Conservation (phyloP, 2,888 invertebrate species). For the Pediacus dermestoides region DNA sequence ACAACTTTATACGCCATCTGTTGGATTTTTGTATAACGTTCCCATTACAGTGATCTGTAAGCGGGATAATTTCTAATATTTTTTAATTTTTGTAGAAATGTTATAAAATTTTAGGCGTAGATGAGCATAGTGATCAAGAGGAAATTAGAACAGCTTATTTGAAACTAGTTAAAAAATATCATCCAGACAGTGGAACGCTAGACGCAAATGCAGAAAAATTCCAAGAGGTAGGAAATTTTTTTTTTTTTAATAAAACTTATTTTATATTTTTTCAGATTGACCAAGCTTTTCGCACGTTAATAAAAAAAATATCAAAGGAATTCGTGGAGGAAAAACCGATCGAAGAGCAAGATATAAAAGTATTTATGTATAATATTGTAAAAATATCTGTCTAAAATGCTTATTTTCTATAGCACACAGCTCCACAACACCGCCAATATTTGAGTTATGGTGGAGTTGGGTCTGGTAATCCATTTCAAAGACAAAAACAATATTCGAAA, state of each 20-base stretch:
- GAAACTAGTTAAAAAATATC: constrained; percentile 72
- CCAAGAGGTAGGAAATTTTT: constrained; percentile 53
- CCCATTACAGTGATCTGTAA: no score
- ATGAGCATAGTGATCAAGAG: constrained; percentile 67
- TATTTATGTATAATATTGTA: constrained; percentile 33
- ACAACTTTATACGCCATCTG: no score
- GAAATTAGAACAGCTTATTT: constrained; percentile 70
- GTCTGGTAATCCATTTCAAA: constrained; percentile 70
- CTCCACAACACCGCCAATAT: constrained; percentile 85
- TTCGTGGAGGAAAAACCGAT: constrained; percentile 51
- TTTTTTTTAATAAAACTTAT: constrained; percentile 5
- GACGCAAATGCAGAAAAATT: constrained; percentile 74
- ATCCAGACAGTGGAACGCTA: constrained; percentile 75
- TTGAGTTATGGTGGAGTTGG: constrained; percentile 77
- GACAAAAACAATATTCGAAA: constrained; percentile 74
- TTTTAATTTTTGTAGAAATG: constrained; percentile 66
- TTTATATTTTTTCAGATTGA: constrained; percentile 54
- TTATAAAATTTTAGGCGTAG: constrained; percentile 63
- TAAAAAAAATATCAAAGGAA: constrained; percentile 64
- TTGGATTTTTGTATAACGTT: no score
- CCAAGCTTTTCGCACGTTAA: constrained; percentile 68
- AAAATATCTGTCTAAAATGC: constrained; percentile 5
- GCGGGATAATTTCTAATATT: no score
- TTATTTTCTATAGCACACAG: constrained; percentile 63
- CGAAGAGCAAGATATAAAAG: constrained; percentile 63